Evolutionary conservation across 2,888 invertebrate species (phyloP).

Genomic region (Linnaemya vulpina): DNA sequence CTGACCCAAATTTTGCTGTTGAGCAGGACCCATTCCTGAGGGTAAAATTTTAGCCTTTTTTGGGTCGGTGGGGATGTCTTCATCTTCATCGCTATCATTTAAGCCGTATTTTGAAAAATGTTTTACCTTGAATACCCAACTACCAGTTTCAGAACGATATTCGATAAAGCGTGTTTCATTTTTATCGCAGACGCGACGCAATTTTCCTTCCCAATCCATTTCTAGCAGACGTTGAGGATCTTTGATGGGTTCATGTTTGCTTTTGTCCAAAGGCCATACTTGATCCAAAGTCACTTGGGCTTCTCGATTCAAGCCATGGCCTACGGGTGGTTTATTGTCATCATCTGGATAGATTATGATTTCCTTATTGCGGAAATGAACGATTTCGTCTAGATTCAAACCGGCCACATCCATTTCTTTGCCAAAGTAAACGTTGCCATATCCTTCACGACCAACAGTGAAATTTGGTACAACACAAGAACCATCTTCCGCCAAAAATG

Average conservation of each 20-base stretch:
- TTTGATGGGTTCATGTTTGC: slow-evolving; percentile 90
- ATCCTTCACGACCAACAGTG: slow-evolving; percentile 93
- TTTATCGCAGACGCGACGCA: slow-evolving; percentile 92
- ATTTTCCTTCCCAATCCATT: slow-evolving; percentile 93
- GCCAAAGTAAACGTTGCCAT: slow-evolving; percentile 94
- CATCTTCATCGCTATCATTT: slow-evolving; percentile 95
- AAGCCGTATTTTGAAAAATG: slow-evolving; percentile 98
- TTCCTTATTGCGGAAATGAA: slow-evolving; percentile 96
- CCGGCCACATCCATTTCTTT: slow-evolving; percentile 93
- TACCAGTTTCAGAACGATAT: slow-evolving; percentile 96
- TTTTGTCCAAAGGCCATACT: slow-evolving; percentile 95
- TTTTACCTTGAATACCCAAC: slow-evolving; percentile 97
- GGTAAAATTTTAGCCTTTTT: slow-evolving; percentile 80
- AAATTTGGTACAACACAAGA: slow-evolving; percentile 93
- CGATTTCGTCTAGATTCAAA: slow-evolving; percentile 92
- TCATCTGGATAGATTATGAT: slow-evolving; percentile 97
- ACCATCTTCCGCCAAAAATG: slow-evolving; percentile 88
- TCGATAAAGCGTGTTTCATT: slow-evolving; percentile 96
- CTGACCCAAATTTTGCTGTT: slow-evolving; percentile 23
- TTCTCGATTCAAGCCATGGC: slow-evolving; percentile 93
- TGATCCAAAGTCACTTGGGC: slow-evolving; percentile 96
- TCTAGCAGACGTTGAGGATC: slow-evolving; percentile 89
- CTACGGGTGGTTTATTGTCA: slow-evolving; percentile 92
- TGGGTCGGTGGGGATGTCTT: slow-evolving; percentile 84
- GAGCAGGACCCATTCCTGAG: slow-evolving; percentile 54